Evolutionary conservation across 2,888 invertebrate species (phyloP), one percentile per base, ranked within the genome.

Genomic region (Acheta domesticus): DNA sequence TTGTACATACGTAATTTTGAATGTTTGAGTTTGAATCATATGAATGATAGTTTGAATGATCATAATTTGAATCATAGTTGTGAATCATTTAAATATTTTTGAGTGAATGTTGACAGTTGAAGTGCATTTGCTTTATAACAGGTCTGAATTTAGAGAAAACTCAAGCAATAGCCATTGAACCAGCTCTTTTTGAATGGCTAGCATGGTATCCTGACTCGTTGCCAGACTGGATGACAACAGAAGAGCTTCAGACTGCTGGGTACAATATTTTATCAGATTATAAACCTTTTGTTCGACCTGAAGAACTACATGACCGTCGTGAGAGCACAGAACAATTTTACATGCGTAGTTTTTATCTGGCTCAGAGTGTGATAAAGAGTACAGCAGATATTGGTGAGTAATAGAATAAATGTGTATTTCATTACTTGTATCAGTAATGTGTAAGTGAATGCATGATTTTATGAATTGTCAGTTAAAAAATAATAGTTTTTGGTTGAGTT

Each of bases 141-240:
- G 82, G 81, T 11, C 49, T 81, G 77, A 80, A 80, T 23, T 77
- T 78, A 20, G 79, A 50, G 50, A 78, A 81, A 21, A 49, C 14
- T 12, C 75, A 80, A 48, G 62, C 80, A n/a, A 91, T 96, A 48
- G 91, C 90, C 83, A 89, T 98, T 20, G 98, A 98, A 85, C 96
- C 97, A 0, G 96, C 95, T 0, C 87, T 98, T 74, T 98, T 98
- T 87, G 98, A 98, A 87, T 98, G 94, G 94, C 90, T 96, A 85
- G 92, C 93, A 50, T 98, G 97, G 97, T 96, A 97, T 86, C 90
- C 91, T 1, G 93, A 93, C 80, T 92, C 92, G 0, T 87, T 91
- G 84, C 95, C 95, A 4, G 90, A 91, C 23, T 97, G 95, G 91
- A 92, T 97, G 91, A 92, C 91, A 0, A 88, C 89, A 0, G 88